A percentile compares a stretch with the other conserved stretches of the same genome.
phyloP scores from a whole-genome alignment of 1,140 invertebrate species.

The Musca vetustissima region DNA sequence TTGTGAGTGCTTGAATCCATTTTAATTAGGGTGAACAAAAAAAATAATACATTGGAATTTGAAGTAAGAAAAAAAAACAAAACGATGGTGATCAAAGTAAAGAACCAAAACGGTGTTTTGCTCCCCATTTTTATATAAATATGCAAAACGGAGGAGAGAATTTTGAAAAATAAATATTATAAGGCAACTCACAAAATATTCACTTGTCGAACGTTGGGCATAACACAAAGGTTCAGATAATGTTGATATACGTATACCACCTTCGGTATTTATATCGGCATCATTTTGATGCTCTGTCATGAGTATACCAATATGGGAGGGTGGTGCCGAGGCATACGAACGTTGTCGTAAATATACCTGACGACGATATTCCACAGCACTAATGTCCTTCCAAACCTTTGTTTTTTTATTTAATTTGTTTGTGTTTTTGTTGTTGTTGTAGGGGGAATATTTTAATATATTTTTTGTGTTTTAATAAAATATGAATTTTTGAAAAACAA shows the following conservation, averaged over 20 bases:
- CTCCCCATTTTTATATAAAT: neutral
- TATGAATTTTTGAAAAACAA: neutral
- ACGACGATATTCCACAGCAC: conserved; percentile 50
- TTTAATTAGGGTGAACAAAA: neutral
- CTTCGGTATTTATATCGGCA: conserved; percentile 32
- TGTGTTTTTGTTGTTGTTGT: conserved; percentile 10
- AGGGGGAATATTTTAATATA: neutral
- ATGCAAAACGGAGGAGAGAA: neutral
- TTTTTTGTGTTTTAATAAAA: neutral
- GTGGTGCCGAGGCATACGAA: conserved; percentile 52
- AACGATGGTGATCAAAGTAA: neutral
- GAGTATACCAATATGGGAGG: conserved; percentile 47
- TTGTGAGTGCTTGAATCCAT: no score
- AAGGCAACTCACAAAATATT: conserved; percentile 31
- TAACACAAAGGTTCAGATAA: conserved; percentile 57
- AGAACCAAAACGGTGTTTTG: neutral
- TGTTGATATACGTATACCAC: conserved; percentile 41
- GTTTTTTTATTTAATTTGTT: conserved; percentile 21
- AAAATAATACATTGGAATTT: neutral
- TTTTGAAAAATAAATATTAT: neutral
- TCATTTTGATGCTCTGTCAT: conserved; percentile 32
- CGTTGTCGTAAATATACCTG: conserved; percentile 52
- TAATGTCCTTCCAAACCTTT: conserved; percentile 54
- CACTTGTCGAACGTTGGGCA: conserved; percentile 27
- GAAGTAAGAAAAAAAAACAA: no score